phyloP scores from a whole-genome alignment of 2,113 vertebrate species.

The Pitta sordida region DNA sequence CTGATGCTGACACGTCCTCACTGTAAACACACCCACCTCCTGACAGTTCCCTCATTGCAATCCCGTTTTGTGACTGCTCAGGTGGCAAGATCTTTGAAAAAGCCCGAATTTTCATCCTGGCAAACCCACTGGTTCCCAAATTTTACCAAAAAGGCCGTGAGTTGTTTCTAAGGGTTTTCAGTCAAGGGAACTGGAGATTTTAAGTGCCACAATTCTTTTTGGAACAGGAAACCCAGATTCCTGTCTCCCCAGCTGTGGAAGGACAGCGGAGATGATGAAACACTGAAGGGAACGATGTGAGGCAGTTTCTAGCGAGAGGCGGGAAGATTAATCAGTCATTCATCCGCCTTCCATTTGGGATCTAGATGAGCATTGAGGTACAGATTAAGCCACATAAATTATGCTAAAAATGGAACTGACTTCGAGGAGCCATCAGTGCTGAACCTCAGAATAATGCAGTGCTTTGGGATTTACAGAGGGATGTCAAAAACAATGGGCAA shows the following conservation, averaged over 20 bases:
- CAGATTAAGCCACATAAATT: slow-evolving; percentile 42
- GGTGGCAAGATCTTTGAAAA: not conserved
- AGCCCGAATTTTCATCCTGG: not conserved
- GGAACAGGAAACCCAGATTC: not conserved
- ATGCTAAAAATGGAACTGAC: slow-evolving; percentile 50
- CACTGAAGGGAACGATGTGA: not conserved
- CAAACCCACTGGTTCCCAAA: accelerated
- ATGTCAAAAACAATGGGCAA: not conserved
- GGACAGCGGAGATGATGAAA: not conserved
- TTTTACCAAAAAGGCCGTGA: not conserved
- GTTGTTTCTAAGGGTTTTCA: not conserved
- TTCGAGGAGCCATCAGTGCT: not conserved
- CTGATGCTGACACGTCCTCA: not conserved
- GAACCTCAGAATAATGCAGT: not conserved
- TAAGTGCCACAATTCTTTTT: not conserved
- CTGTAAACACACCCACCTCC: not conserved
- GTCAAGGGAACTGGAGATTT: not conserved
- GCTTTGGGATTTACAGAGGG: not conserved
- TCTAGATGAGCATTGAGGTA: slow-evolving; percentile 10
- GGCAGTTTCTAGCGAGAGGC: not conserved
- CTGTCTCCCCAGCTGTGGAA: not conserved
- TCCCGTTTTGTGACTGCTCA: not conserved
- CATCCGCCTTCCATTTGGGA: slow-evolving; percentile 15
- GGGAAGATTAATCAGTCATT: slow-evolving; percentile 3
- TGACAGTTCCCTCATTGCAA: not conserved